Evolutionary conservation across 2,888 invertebrate genomes (phyloP).

Genomic region (Dione juno): DNA sequence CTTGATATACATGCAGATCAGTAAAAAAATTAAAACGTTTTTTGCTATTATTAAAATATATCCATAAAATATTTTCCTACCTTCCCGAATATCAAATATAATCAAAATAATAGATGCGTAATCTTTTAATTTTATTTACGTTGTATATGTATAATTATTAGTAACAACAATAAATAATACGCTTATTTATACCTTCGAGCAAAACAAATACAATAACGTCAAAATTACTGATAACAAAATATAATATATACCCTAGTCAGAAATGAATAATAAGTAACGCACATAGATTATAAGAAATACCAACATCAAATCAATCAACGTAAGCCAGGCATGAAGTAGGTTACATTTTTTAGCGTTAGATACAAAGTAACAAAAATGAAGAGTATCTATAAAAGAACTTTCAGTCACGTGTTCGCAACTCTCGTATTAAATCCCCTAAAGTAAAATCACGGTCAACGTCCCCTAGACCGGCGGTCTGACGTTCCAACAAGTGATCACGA

Average conservation of each 20-base stretch:
- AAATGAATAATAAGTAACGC: neutral
- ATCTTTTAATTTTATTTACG: too few species aligned
- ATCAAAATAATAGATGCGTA: neutral
- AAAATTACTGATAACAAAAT: neutral
- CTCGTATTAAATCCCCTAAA: constrained; percentile 61
- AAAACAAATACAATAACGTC: neutral
- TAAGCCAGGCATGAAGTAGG: constrained; percentile 23
- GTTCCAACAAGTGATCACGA: constrained; percentile 73
- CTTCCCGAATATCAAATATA: neutral
- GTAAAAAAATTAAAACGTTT: constrained; percentile 46
- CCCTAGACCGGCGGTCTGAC: constrained; percentile 57
- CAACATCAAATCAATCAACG: constrained; percentile 21
- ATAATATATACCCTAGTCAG: neutral
- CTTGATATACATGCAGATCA: constrained; percentile 69
- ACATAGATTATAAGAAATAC: constrained; percentile 1
- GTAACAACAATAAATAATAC: too few species aligned
- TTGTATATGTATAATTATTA: too few species aligned
- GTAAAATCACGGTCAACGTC: constrained; percentile 76
- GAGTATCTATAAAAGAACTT: constrained; percentile 29
- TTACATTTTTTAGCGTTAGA: constrained; percentile 24
- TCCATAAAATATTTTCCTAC: neutral
- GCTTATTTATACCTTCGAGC: neutral
- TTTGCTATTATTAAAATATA: constrained; percentile 41
- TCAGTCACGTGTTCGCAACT: constrained; percentile 52
- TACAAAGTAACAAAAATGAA: constrained; percentile 19